Percentiles rank a stretch among this genome's conserved stretches.
Conservation (phyloP, 2,888 invertebrate genomes). For the Priocnemis perturbator region DNA sequence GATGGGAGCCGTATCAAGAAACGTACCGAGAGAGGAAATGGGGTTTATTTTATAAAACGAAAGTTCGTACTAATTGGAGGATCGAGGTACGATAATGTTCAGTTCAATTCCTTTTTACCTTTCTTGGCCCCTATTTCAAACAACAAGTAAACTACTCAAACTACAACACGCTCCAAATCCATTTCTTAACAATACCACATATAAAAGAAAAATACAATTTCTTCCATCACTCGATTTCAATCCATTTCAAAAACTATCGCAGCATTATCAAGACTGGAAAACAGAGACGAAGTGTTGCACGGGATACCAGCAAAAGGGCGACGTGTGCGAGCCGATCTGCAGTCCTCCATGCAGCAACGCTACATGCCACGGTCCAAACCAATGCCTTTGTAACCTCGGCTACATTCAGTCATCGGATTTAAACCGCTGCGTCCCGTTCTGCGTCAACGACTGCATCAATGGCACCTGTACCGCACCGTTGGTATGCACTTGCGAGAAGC, state of each 20-base stretch:
- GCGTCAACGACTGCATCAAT: constrained; percentile 59
- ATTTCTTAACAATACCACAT: background rate
- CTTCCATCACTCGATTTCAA: background rate
- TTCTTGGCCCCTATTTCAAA: background rate
- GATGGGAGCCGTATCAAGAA: constrained; percentile 16
- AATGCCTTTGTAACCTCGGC: constrained; percentile 53
- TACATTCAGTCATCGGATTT: constrained; percentile 22
- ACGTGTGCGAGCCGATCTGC: constrained; percentile 63
- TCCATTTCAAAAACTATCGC: too few relatives aligned
- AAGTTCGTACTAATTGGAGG: constrained; percentile 27
- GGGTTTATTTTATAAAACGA: constrained; percentile 39
- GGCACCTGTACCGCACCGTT: constrained; percentile 65
- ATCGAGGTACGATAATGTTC: constrained; percentile 29
- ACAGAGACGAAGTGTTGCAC: background rate
- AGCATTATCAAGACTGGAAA: too few relatives aligned
- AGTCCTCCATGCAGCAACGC: constrained; percentile 64
- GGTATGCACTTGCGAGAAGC: constrained; percentile 69
- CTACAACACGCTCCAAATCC: too few relatives aligned
- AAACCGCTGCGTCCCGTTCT: constrained; percentile 70
- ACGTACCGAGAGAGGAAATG: constrained; percentile 28
- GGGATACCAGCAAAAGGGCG: background rate
- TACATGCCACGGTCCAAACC: constrained; percentile 44
- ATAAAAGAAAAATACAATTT: background rate
- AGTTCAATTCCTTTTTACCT: background rate
- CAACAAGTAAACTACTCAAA: too few relatives aligned